Conservation (phyloP, 2,888 invertebrate species). For the Erebia ligea region DNA sequence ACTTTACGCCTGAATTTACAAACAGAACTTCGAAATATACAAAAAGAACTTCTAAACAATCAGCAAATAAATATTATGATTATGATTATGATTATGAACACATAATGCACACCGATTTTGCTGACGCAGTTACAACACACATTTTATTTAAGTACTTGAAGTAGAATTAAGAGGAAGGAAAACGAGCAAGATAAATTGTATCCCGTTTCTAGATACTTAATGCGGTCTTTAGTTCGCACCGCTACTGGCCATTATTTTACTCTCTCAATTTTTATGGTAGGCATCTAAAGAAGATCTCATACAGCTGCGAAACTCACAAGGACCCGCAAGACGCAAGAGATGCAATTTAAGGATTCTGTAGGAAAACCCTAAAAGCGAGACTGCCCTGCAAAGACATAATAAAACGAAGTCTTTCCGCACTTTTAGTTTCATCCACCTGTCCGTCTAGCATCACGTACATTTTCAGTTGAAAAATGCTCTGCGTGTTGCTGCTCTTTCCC, state of each 20-base stretch:
- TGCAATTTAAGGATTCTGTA: background rate
- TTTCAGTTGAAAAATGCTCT: too few species aligned
- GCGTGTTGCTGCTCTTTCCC: too few species aligned
- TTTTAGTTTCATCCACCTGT: too few species aligned
- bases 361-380: too few species aligned
- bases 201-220: conserved; percentile 32
- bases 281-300: background rate
- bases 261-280: conserved; percentile 3
- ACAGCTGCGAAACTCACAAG: background rate
- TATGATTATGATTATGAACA: too few species aligned
- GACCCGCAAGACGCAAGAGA: background rate
- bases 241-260: conserved; percentile 13
- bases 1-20: too few species aligned
- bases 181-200: conserved; percentile 57
- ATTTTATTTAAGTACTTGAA: conserved; percentile 60
- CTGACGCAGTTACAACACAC: conserved; percentile 42
- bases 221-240: conserved; percentile 29
- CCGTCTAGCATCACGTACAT: too few species aligned
- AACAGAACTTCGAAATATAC: too few species aligned
- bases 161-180: conserved; percentile 62
- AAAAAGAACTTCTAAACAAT: too few species aligned
- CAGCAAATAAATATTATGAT: too few species aligned
- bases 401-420: too few species aligned
- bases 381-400: too few species aligned
- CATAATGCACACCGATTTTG: background rate